These are phyloP conservation scores for Liolophura sinensis DNA, from an alignment of 1,140 invertebrate genomes.

Conservation along the genomic window DNA sequence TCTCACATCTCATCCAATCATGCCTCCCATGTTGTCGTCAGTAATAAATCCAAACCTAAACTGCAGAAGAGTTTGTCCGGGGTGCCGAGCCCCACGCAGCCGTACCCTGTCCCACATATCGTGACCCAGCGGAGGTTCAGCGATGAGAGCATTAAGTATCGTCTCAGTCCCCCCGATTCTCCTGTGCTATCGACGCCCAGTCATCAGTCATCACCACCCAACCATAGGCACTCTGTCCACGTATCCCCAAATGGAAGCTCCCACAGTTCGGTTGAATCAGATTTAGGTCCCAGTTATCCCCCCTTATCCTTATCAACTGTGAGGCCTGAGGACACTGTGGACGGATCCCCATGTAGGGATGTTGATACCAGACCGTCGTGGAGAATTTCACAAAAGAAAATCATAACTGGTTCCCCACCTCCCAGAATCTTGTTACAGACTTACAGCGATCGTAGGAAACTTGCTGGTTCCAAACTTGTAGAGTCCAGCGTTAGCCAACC, in stretches of 20 bases:
- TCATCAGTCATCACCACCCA: no score
- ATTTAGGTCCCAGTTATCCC: no score
- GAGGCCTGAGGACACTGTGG: background rate
- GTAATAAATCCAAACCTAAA: slow-evolving; percentile 12
- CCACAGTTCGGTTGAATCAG: slow-evolving; percentile 5
- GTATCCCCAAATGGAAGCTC: slow-evolving; percentile 4
- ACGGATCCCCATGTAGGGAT: slow-evolving; percentile 3
- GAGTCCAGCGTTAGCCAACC: slow-evolving; percentile 24
- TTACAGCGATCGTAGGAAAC: slow-evolving; percentile 15
- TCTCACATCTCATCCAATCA: slow-evolving; percentile 24
- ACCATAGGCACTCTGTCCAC: slow-evolving; percentile 4
- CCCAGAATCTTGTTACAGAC: slow-evolving; percentile 27
- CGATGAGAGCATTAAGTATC: no score
- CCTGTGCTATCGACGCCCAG: no score
- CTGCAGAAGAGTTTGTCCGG: background rate
- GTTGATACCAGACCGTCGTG: slow-evolving; percentile 8
- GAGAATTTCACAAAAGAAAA: slow-evolving; percentile 16
- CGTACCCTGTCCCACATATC: slow-evolving; percentile 6
- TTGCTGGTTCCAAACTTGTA: slow-evolving; percentile 10
- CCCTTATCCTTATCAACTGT: slow-evolving; percentile 7
- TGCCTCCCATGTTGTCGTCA: slow-evolving; percentile 25
- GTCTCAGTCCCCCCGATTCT: no score
- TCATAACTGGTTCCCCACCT: slow-evolving; percentile 27
- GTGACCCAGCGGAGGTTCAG: slow-evolving; percentile 6
- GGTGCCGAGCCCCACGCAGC: slow-evolving; percentile 24